Evolutionary conservation across 2,797 vertebrate species (phyloP), one percentile per base, ranked within the genome.

Genomic region (Parauchenoglanis ngamensis): DNA sequence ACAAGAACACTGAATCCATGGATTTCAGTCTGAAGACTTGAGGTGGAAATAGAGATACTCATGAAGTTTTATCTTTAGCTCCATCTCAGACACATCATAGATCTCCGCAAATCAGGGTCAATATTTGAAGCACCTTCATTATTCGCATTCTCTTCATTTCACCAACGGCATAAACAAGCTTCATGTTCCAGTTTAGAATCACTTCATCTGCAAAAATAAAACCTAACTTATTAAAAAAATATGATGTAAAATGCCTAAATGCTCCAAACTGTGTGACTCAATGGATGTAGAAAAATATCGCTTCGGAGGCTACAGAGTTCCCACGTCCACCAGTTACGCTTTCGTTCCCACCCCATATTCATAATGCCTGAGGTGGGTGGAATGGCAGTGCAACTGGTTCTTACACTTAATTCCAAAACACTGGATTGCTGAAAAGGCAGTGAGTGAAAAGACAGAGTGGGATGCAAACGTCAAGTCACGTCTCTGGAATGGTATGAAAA

Each of bases 101-200:
- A 65, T 49, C 59, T 85, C 59, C 56, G 83, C 7, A 40, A 73
- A 56, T 56, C 31, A 77, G 28, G 6, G 23, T 44, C 19, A 7
- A 77, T 75, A 31, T 79, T 57, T 77, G 72, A 56, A 46, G 49
- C 81, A 65, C 25, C 44, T 82, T 76, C 57, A 86, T 61, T 44
- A 21, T 31, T 73, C 12, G 23, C 21, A 57, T 63, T 84, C 12
- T 63, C 46, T 63, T 88, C 54, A 68, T 84, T 68, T 44, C 82
- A 63, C 76, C 15, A 46, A 44, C 35, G 40, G 85, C 80, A 52
- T 73, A 70, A 63, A 56, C 63, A 82, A 88, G 49, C 77, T 86
- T 79, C 68, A 65, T 81, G 56, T 89, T 92, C 89, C 89, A 92
- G 90, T 92, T 90, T 83, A 80, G 85, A 84, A 79, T 57, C 83